These are phyloP conservation scores for Pangasius macronema DNA, from an alignment of 2,797 vertebrate species.

Conservation along the genomic window DNA sequence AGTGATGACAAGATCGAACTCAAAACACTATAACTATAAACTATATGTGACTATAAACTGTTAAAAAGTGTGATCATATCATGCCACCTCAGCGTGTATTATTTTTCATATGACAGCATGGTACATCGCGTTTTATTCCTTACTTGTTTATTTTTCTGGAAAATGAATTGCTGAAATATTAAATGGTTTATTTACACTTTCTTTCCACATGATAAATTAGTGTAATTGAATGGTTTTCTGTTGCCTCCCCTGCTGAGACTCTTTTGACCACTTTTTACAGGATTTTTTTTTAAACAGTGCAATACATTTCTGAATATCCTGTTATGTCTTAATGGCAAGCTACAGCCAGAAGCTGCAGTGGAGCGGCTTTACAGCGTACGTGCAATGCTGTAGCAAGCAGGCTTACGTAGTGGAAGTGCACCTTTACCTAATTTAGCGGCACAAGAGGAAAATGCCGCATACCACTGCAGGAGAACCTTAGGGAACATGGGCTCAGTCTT, in stretches of 20 bases:
- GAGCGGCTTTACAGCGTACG: constrained; percentile 25
- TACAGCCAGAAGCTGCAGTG: constrained; percentile 24
- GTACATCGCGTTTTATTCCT: not conserved
- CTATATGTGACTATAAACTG: not conserved
- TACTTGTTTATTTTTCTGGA: not conserved
- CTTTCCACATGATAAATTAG: not conserved
- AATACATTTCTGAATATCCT: not conserved
- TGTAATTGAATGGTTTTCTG: not conserved
- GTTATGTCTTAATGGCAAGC: not conserved
- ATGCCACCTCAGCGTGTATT: not conserved
- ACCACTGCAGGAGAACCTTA: constrained; percentile 79
- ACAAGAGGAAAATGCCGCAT: constrained; percentile 72
- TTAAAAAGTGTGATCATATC: not conserved
- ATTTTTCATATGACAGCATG: not conserved
- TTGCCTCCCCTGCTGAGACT: not conserved
- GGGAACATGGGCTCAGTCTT: constrained; percentile 73
- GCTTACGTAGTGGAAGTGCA: constrained; percentile 37
- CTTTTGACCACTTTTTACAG: not conserved
- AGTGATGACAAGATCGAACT: not conserved
- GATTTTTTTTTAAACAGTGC: not conserved
- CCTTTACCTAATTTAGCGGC: constrained; percentile 74
- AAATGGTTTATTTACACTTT: not conserved
- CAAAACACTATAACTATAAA: too few species aligned
- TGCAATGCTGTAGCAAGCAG: constrained; percentile 45
- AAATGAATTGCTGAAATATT: not conserved